Evolutionary conservation across 2,797 vertebrate genomes (phyloP).

Genomic region (Danio choprae): DNA sequence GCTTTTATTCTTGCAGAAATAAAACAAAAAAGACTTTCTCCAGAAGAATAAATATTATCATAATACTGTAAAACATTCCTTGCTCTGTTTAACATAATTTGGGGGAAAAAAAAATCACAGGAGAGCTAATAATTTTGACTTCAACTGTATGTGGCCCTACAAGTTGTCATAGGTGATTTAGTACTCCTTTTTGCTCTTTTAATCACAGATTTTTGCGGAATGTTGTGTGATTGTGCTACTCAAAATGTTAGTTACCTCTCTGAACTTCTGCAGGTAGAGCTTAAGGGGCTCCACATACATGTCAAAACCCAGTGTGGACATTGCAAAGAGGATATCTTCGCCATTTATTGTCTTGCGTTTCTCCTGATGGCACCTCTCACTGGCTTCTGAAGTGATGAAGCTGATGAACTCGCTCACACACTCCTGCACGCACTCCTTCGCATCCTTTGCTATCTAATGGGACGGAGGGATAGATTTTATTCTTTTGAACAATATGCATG

Average conservation of each 20-base stretch:
- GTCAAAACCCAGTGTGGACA: constrained; percentile 98
- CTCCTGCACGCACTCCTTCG: constrained; percentile 98
- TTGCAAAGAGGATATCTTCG: constrained; percentile 98
- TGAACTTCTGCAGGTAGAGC: constrained; percentile 97
- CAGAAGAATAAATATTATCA: too few species aligned
- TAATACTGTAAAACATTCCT: too few species aligned
- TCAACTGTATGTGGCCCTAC: too few species aligned
- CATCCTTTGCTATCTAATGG: constrained; percentile 94
- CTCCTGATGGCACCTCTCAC: constrained; percentile 97
- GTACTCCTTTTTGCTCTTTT: too few species aligned
- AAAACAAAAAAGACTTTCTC: too few species aligned
- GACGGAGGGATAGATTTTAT: too few species aligned
- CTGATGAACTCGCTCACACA: constrained; percentile 99
- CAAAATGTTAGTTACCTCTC: constrained; percentile 83
- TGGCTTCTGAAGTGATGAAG: constrained; percentile 98
- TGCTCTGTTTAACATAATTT: too few species aligned
- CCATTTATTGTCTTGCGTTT: constrained; percentile 99
- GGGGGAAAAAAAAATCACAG: too few species aligned
- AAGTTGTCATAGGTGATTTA: too few species aligned
- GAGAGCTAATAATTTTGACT: too few species aligned
- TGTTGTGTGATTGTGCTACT: neutral
- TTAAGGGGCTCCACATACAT: constrained; percentile 98
- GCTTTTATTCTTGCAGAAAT: too few species aligned
- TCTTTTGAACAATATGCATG: neutral
- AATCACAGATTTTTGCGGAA: neutral